These are phyloP conservation scores for Araneus ventricosus DNA, from an alignment of 1,140 invertebrate genomes.

Conservation along the genomic window DNA sequence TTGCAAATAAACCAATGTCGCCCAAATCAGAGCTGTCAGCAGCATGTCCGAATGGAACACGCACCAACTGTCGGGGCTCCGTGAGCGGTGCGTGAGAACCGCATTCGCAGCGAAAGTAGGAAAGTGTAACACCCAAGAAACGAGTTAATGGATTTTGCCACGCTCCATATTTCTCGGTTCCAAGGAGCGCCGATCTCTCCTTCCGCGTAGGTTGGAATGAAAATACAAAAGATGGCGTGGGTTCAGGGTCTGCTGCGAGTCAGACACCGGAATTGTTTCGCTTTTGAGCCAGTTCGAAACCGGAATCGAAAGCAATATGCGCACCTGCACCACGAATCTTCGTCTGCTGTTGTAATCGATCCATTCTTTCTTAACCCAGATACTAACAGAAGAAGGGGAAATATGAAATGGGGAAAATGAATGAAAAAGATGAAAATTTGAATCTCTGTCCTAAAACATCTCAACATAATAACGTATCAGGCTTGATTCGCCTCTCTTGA, in stretches of 20 bases:
- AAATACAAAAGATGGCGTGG: background rate
- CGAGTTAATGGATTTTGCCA: background rate
- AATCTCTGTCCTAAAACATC: no score
- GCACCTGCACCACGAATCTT: no score
- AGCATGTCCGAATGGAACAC: background rate
- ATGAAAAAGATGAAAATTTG: no score
- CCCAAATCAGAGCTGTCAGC: background rate
- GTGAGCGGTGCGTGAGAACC: background rate
- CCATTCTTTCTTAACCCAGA: no score
- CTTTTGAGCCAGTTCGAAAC: background rate
- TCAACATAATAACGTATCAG: no score
- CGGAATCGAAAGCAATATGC: background rate
- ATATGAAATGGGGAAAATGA: no score
- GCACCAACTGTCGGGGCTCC: background rate
- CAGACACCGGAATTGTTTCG: background rate
- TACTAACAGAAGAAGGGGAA: no score
- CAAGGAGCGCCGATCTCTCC: background rate
- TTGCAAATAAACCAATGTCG: background rate
- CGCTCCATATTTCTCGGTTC: constrained; percentile 26
- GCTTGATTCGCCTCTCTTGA: no score
- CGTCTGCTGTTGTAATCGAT: no score
- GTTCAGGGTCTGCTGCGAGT: background rate
- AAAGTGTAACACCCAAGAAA: constrained; percentile 25
- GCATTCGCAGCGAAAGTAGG: constrained; percentile 21
- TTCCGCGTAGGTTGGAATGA: background rate